Conservation (phyloP, 2,113 vertebrate species). For the Sylvilagus bachmani region DNA sequence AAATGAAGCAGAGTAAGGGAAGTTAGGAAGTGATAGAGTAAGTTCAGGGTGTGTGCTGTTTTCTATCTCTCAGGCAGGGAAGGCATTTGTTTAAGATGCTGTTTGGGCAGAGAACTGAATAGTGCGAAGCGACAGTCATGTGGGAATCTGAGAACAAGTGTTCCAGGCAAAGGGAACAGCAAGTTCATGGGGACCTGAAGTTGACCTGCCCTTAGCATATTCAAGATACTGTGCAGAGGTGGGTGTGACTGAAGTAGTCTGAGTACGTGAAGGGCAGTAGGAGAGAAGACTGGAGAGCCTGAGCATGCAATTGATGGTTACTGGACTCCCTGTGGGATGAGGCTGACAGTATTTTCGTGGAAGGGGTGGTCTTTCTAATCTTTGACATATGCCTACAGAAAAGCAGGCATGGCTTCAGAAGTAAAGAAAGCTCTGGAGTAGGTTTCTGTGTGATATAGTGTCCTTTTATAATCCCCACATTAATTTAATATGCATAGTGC, state of each 20-base stretch:
- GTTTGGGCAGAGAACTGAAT: not conserved
- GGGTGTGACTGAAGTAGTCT: too few species aligned
- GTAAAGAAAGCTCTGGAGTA: not conserved
- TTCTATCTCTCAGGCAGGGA: not conserved
- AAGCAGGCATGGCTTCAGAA: not conserved
- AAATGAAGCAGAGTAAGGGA: not conserved
- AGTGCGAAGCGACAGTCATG: not conserved
- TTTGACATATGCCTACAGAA: not conserved
- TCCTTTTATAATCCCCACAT: not conserved
- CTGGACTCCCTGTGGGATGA: not conserved
- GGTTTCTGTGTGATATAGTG: fast-evolving
- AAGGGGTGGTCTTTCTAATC: not conserved
- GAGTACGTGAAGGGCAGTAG: not conserved
- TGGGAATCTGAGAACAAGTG: not conserved
- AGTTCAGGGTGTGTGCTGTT: fast-evolving
- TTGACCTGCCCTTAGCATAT: not conserved
- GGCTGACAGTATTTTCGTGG: not conserved
- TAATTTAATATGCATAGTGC: not conserved
- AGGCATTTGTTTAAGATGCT: not conserved
- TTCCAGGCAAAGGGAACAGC: not conserved
- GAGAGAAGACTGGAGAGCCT: not conserved
- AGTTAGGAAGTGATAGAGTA: not conserved
- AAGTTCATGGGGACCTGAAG: not conserved
- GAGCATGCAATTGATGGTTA: fast-evolving
- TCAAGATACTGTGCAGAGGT: not conserved